phyloP scores from a whole-genome alignment of 2,797 vertebrate genomes.

The Myotis findleyi region DNA sequence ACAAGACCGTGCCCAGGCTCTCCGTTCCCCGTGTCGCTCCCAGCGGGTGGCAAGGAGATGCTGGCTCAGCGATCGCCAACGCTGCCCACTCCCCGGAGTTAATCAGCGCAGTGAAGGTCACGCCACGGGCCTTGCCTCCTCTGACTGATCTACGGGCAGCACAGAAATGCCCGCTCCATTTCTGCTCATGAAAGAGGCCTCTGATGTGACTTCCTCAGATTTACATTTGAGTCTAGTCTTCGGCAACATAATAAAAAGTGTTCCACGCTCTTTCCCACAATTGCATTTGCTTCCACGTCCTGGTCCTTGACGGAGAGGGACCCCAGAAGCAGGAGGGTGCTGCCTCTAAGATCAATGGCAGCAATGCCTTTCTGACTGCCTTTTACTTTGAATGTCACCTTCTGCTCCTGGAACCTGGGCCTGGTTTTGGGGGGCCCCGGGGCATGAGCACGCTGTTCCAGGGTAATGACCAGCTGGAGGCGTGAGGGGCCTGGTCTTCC shows the following conservation, averaged over 20 bases:
- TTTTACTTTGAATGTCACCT: slow-evolving; percentile 21
- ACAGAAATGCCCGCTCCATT: slow-evolving; percentile 78
- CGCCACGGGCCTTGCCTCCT: slow-evolving; percentile 68
- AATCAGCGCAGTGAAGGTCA: slow-evolving; percentile 69
- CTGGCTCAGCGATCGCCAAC: slow-evolving; percentile 55
- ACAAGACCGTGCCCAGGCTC: background rate
- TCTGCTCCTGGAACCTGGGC: background rate
- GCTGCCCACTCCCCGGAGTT: slow-evolving; percentile 62
- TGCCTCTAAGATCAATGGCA: slow-evolving; percentile 70
- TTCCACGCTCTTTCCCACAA: slow-evolving; percentile 80
- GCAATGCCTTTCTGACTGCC: slow-evolving; percentile 19
- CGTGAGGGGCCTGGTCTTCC: background rate
- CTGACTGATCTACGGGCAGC: slow-evolving; percentile 83
- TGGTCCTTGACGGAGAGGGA: slow-evolving; percentile 79
- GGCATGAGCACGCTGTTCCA: background rate
- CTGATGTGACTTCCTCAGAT: slow-evolving; percentile 77
- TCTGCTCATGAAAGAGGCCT: slow-evolving; percentile 81
- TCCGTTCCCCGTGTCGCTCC: background rate
- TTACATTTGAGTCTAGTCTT: slow-evolving; percentile 81
- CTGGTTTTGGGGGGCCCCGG: background rate
- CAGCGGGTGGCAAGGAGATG: slow-evolving; percentile 11
- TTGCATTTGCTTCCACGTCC: slow-evolving; percentile 75
- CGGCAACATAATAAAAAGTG: slow-evolving; percentile 78
- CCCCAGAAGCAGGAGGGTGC: slow-evolving; percentile 70
- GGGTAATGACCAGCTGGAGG: background rate